These are phyloP conservation scores for Girardinus metallicus DNA, from an alignment of 2,797 vertebrate genomes.

Conservation along the genomic window DNA sequence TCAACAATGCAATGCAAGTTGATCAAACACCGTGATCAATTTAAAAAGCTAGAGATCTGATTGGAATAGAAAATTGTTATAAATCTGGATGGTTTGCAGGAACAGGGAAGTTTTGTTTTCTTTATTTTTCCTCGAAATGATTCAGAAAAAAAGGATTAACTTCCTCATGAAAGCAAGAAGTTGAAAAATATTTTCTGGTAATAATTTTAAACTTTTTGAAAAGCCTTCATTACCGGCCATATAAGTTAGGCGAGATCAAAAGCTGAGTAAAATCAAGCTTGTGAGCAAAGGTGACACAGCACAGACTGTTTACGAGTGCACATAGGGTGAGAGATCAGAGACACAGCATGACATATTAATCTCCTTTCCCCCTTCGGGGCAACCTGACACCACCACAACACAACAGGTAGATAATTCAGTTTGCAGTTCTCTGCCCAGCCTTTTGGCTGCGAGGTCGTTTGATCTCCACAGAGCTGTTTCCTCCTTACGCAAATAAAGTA, in stretches of 20 bases:
- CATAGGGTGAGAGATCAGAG: conserved; percentile 61
- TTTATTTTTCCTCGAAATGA: neutral
- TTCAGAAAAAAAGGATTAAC: neutral
- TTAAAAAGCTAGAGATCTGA: conserved; percentile 34
- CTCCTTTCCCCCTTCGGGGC: conserved; percentile 52
- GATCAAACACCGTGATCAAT: conserved; percentile 36
- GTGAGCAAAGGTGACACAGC: conserved; percentile 40
- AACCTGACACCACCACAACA: conserved; percentile 61
- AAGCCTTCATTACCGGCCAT: conserved; percentile 6
- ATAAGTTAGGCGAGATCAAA: conserved; percentile 29
- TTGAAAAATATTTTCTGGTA: conserved; percentile 3
- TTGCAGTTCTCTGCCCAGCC: conserved; percentile 40
- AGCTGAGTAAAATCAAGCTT: conserved; percentile 33
- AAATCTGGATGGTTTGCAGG: conserved; percentile 25
- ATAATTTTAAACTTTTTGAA: neutral
- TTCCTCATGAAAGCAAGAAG: neutral
- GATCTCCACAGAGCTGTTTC: conserved; percentile 21
- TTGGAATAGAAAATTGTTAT: conserved; percentile 24
- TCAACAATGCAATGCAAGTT: conserved; percentile 37
- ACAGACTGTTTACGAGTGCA: conserved; percentile 50
- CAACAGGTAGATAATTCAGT: conserved; percentile 68
- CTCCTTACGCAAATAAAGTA: neutral
- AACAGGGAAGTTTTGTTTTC: neutral
- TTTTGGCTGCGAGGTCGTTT: conserved; percentile 21
- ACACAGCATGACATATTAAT: conserved; percentile 68